A percentile compares a stretch with the other conserved stretches of the same genome.
phyloP scores from a whole-genome alignment of 2,888 invertebrate genomes.

The Nowickia ferox region DNA sequence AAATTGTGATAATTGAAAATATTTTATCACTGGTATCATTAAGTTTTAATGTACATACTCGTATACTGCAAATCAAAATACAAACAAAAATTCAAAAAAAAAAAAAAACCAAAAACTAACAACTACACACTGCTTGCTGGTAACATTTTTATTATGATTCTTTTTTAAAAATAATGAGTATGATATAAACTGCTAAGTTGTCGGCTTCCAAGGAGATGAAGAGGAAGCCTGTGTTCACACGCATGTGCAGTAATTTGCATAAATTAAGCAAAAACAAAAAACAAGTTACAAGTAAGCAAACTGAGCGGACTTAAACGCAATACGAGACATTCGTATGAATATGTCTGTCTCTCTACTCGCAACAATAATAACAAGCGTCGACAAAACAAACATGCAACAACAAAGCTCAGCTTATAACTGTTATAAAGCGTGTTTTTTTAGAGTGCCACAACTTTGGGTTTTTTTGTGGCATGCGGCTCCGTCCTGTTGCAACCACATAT shows the following conservation, averaged over 20 bases:
- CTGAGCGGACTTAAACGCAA: conserved; percentile 32
- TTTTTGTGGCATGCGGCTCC: too few species aligned
- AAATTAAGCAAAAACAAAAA: conserved; percentile 64
- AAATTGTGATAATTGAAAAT: conserved; percentile 65
- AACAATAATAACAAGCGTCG: conserved; percentile 45
- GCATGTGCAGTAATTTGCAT: conserved; percentile 75
- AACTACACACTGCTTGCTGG: conserved; percentile 11
- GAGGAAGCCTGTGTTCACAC: conserved; percentile 72
- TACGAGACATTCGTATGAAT: conserved; percentile 38
- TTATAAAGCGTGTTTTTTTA: too few species aligned
- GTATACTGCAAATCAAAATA: not conserved
- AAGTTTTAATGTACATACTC: conserved; percentile 45
- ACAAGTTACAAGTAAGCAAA: conserved; percentile 48
- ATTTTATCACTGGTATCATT: conserved; percentile 51
- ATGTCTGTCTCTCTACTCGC: not conserved
- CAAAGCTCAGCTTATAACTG: not conserved
- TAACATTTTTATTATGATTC: conserved; percentile 54
- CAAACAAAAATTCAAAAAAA: not conserved
- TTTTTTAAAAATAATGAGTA: conserved; percentile 35
- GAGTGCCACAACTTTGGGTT: too few species aligned
- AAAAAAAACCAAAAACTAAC: conserved; percentile 20
- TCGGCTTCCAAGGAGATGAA: conserved; percentile 11
- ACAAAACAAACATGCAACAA: conserved; percentile 42
- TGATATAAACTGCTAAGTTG: conserved; percentile 31
- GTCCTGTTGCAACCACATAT: too few species aligned